Conservation (phyloP, 2,888 invertebrate genomes). For the Morpho helenor region DNA sequence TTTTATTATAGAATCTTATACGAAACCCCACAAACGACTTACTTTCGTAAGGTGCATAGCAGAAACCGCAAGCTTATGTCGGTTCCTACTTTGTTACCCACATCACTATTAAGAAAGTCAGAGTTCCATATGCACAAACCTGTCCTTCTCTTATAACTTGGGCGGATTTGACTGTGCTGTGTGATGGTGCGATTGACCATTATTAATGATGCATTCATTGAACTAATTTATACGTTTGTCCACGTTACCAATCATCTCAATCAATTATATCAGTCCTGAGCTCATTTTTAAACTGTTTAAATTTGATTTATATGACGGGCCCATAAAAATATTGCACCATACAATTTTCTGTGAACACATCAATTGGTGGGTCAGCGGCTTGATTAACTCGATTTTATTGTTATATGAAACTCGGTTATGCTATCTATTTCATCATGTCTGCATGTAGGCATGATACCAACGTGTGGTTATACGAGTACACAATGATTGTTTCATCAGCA, state of each 20-base stretch:
- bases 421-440: slow-evolving; percentile 3
- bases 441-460: neutral
- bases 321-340: slow-evolving; percentile 21
- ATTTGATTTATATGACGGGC: slow-evolving; percentile 29
- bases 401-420: slow-evolving; percentile 11
- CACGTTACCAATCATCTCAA: slow-evolving; percentile 37
- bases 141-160: neutral
- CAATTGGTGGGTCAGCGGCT: slow-evolving; percentile 23
- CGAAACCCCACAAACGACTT: no score
- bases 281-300: slow-evolving; percentile 31
- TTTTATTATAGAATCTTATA: no score
- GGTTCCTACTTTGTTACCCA: no score
- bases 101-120: no score
- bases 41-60: no score
- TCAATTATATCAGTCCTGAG: slow-evolving; percentile 33
- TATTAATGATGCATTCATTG: slow-evolving; percentile 34
- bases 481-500: no score
- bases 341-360: slow-evolving; percentile 18
- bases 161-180: neutral
- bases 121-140: no score
- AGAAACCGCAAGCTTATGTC: no score
- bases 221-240: slow-evolving; percentile 37
- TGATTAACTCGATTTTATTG: slow-evolving; percentile 21
- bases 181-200: slow-evolving; percentile 22
- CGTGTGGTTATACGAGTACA: no score